Base-by-base conservation (phyloP, 2,113 vertebrate species). In the Paradisaea rubra region DNA sequence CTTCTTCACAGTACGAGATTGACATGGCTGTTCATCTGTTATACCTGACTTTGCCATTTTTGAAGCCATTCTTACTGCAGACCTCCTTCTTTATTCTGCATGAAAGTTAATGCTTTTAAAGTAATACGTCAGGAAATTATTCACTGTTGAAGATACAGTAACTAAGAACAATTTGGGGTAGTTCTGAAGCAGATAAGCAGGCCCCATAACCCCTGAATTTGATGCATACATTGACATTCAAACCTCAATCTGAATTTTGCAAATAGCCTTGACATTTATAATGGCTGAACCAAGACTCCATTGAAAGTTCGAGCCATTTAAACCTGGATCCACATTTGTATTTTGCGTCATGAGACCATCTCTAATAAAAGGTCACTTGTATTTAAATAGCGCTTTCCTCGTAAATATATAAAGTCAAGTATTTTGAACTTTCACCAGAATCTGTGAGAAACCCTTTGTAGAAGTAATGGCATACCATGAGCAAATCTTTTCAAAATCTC, bases 231-330 rank as follows among this genome's bases (percentile, higher is more conserved):
- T 82, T 95, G 87, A 93, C 87, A 91, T 96, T 94, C 71, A 94
- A 70, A 73, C 86, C 25, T 91, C 84, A 47, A 59, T 89, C 71
- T 94, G 71, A 89, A 91, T 94, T 94, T 94, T 92, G 54, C 73
- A 93, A 86, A 95, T 87, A 91, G 22, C n/a, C 25, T 72, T 96
- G 90, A 91, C 56, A 87, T 95, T 95, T 94, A 22, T 90, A 65
- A 54, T 65, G 56, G 25, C 54, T 95, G 84, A 92, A 86, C 44
- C 59, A 91, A 74, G 74, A 77, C 42, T 87, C 45, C 24, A 49
- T 20, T 84, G 57, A 69, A 92, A 76, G 57, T 82, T 94, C 0
- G 2, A 91, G 53, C 59, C 39, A 33, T 77, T 96, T 78, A 71
- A 77, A 68, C 77, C 39, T 78, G 56, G 15, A 77, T 64, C 35